Base-by-base conservation (phyloP, 37 sponge, comb jelly and placozoan genomes). In the Cladorhizidae sp. region DNA sequence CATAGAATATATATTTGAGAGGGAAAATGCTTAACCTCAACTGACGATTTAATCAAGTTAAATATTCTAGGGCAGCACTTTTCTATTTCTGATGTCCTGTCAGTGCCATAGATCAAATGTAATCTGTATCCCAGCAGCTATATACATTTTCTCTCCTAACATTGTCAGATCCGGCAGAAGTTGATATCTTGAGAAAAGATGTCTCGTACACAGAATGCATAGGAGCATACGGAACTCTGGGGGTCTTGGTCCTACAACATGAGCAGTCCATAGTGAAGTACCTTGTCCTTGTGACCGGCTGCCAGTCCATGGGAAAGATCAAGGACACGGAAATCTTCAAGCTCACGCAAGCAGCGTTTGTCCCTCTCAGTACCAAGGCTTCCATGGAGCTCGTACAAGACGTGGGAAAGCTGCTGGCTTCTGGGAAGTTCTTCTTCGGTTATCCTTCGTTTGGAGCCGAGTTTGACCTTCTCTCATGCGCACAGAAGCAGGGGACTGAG, bases 341-440 rank as follows among this genome's bases (percentile, higher is more conserved):
- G 9, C 77, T 93, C 73, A 93, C 91, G 0, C 74, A 88, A 54
- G 57, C 82, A n/a, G 51, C 89, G 42, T 76, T 93, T 54, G 56
- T 85, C 15, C 86, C 89, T 0, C 69, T 93, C 36, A 40, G 70
- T 50, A 25, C 18, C 12, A 75, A 75, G 36, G 65, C 68, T 61
- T n/a, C 63, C 3, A 76, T 71, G 33, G 91, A 90, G n/a, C 78
- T 67, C 51, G 85, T 87, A 0, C 49, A 75, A 12, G 94, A 89
- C 1, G 71, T 93, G 42, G 78, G 82, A 15, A 93, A 93, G 64
- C 65, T 93, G 35, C 70, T 93, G 56, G 72, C 88, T 8, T 77
- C 80, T 49, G 94, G 94, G 20, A 35, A 56, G 68, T 93, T 93
- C 83, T 93, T 80, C 77, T 93, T 93, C 49, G 65, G 79, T 28